These are phyloP conservation scores for Zaprionus lachaisei DNA, from an alignment of 1,140 invertebrate species.

Conservation along the genomic window DNA sequence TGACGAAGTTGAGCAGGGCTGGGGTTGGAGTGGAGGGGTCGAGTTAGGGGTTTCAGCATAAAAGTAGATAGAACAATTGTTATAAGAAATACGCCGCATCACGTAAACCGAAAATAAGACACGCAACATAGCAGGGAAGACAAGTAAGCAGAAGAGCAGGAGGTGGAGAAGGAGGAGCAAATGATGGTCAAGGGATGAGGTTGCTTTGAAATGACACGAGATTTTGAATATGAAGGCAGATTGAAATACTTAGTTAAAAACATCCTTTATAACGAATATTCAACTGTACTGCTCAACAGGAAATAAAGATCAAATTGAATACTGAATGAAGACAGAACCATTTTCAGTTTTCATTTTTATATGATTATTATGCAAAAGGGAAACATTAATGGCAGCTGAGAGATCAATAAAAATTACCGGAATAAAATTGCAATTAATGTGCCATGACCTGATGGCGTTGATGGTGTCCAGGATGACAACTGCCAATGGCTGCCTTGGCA, in stretches of 20 bases:
- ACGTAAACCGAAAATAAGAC: constrained; percentile 44
- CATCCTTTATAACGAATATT: not conserved
- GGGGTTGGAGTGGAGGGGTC: constrained; percentile 14
- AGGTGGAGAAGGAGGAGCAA: not conserved
- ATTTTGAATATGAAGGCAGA: constrained; percentile 18
- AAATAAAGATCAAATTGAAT: not conserved
- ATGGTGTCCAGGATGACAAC: constrained; percentile 30
- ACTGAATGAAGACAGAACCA: not conserved
- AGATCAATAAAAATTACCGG: constrained; percentile 64
- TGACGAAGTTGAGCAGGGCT: constrained; percentile 36
- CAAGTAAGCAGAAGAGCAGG: not conserved
- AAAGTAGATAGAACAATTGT: constrained; percentile 32
- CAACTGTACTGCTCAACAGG: not conserved
- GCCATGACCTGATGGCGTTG: constrained; percentile 48
- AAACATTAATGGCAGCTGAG: constrained; percentile 31
- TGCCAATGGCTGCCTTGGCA: constrained; percentile 44
- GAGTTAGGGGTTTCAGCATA: constrained; percentile 4
- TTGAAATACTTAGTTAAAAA: not conserved
- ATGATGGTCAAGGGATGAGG: constrained; percentile 3
- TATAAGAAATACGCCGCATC: constrained; percentile 46
- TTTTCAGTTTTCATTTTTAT: not conserved
- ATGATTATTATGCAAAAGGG: constrained; percentile 46
- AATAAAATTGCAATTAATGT: constrained; percentile 68
- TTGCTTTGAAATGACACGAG: constrained; percentile 27
- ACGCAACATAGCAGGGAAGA: constrained; percentile 39